Conservation (phyloP, 1,140 invertebrate genomes). For the Ladona fulva region DNA sequence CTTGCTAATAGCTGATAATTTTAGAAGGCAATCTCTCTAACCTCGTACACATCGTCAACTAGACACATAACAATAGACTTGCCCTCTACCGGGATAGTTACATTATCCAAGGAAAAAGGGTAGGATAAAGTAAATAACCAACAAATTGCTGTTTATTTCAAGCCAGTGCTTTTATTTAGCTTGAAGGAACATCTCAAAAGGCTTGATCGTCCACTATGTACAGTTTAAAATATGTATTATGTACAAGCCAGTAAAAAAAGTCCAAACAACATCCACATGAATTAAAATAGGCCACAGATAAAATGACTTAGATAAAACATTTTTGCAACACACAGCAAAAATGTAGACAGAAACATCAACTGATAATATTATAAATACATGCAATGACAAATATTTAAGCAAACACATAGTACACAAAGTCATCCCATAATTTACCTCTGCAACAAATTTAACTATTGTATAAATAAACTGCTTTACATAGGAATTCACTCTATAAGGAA, state of each 20-base stretch:
- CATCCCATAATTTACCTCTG: background rate
- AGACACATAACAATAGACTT: too few species aligned
- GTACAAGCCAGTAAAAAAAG: background rate
- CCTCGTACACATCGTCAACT: too few species aligned
- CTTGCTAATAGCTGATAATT: too few species aligned
- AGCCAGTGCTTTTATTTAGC: background rate
- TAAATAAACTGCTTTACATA: background rate
- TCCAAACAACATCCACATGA: background rate
- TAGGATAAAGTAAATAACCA: too few species aligned
- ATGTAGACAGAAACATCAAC: background rate
- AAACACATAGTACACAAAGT: background rate
- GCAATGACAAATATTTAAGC: background rate
- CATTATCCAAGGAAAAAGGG: too few species aligned
- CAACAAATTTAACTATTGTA: background rate
- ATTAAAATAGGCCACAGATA: background rate
- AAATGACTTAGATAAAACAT: slow-evolving; percentile 1
- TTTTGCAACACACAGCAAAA: background rate
- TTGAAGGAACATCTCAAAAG: background rate
- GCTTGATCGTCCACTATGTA: background rate
- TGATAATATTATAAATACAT: background rate
- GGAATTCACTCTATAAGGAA: background rate
- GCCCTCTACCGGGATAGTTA: too few species aligned
- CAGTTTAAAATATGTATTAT: background rate
- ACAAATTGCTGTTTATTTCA: background rate
- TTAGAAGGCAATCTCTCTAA: too few species aligned